Evolutionary conservation across 2,888 invertebrate species (phyloP), one percentile per base, ranked within the genome.

Genomic region (Phaonia tiefii): DNA sequence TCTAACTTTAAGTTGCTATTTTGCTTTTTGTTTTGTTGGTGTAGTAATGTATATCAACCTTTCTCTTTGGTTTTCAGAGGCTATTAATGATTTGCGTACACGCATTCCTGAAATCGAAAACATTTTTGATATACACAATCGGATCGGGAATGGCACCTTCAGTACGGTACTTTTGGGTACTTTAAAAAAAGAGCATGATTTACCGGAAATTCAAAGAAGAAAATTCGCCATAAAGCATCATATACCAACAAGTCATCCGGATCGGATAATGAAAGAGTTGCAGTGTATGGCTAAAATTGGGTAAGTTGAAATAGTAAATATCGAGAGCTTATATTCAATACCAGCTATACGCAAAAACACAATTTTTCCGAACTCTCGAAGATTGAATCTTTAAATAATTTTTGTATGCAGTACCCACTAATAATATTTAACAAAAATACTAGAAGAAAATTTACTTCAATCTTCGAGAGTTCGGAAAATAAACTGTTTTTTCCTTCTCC

Each of bases 141-240:
- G 95, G 86, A 94, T 96, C 85, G 96, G 96, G 0, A 94, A 95
- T 91, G 97, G 97, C 17, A 96, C 97, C 1, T 97, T 97, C 87
- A 97, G 97, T 88, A 95, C 95, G 0, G 97, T 97, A 25, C 96
- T 95, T 86, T 90, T 96, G 85, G 97, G 95, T 1, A 94, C 94
- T 1, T 89, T 96, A 70, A 89, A 89, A 26, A 86, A 86, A 44
- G 89, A 88, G 60, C 76, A 85, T 83, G 90, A 85, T 90, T 80
- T 92, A 79, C 89, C 92, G 0, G 89, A 91, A 0, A 83, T 89
- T 5, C 88, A 91, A 71, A 92, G 92, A 65, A 92, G 93, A 83
- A 92, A 93, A 90, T 96, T 94, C 91, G 97, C 97, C 1, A 92
- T 97, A 75, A 97, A 97, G 89, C 96, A 97, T 91, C 93, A 97